phyloP scores from a whole-genome alignment of 2,797 vertebrate species.

The Enteromius unitaeniatus region DNA sequence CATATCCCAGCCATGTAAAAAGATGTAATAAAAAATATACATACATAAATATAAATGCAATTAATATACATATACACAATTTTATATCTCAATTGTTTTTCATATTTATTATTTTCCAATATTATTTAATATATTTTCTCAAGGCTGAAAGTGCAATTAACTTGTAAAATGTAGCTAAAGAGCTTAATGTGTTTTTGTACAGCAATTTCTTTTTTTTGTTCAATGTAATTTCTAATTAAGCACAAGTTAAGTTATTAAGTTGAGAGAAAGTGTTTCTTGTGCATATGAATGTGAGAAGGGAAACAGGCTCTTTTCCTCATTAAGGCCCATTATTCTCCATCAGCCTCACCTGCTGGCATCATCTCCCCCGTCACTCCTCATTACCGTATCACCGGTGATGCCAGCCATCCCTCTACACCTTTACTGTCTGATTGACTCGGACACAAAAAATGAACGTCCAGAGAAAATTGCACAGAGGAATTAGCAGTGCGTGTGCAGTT shows the following conservation, averaged over 20 bases:
- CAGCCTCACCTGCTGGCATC: slow-evolving; percentile 59
- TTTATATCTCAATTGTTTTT: not conserved
- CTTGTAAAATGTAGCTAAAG: not conserved
- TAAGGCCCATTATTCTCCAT: slow-evolving; percentile 65
- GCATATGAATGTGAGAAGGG: slow-evolving; percentile 53
- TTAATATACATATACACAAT: too few relatives aligned
- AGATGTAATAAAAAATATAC: too few relatives aligned
- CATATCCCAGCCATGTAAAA: not conserved
- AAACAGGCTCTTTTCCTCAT: slow-evolving; percentile 71
- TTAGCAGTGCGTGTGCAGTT: slow-evolving; percentile 45
- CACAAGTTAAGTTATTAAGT: slow-evolving; percentile 14
- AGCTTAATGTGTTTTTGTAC: slow-evolving; percentile 2
- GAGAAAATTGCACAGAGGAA: slow-evolving; percentile 55
- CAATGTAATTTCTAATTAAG: slow-evolving; percentile 28
- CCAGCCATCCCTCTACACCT: slow-evolving; percentile 22
- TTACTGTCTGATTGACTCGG: slow-evolving; percentile 80
- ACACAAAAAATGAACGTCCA: slow-evolving; percentile 81
- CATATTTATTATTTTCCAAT: too few relatives aligned
- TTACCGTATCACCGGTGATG: slow-evolving; percentile 53
- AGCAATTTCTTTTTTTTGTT: not conserved
- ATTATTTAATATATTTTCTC: not conserved
- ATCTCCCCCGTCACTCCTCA: slow-evolving; percentile 45
- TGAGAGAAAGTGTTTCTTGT: slow-evolving; percentile 8
- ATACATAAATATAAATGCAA: too few relatives aligned
- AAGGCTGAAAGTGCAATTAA: not conserved